A percentile compares a stretch with the other conserved stretches of the same genome.
phyloP scores from a whole-genome alignment of 2,797 vertebrate genomes.

The Cyclopterus lumpus region DNA sequence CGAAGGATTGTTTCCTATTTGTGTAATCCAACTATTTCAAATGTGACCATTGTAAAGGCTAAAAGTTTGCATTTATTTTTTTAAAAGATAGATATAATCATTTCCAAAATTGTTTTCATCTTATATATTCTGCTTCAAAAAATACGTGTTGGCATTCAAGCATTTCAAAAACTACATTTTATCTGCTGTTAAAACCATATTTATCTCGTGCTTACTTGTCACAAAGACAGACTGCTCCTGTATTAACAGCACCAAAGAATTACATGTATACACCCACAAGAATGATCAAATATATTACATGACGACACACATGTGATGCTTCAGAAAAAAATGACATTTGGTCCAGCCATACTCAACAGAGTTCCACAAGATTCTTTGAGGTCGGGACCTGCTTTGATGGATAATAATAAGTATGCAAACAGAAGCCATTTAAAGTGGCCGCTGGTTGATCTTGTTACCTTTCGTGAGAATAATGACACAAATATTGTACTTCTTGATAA shows the following conservation, averaged over 20 bases:
- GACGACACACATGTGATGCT: background rate
- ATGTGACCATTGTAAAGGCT: too few relatives aligned
- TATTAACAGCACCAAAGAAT: too few relatives aligned
- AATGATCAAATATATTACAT: background rate
- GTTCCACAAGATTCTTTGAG: background rate
- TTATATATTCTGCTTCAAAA: background rate
- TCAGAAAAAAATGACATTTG: background rate
- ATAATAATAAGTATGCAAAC: background rate
- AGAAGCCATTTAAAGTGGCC: background rate
- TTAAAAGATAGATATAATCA: too few relatives aligned
- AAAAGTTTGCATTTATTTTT: too few relatives aligned
- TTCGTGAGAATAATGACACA: slow-evolving; percentile 12
- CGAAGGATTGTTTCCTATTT: too few relatives aligned
- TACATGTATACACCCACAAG: background rate
- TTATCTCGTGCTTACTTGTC: background rate
- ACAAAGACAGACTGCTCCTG: background rate
- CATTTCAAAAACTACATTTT: background rate
- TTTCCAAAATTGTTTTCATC: background rate
- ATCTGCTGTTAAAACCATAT: too few relatives aligned
- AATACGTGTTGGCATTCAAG: background rate
- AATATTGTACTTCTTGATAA: background rate
- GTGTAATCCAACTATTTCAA: too few relatives aligned
- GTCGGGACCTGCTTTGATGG: background rate
- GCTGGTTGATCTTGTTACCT: slow-evolving; percentile 8
- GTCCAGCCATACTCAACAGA: background rate